These are phyloP conservation scores for Anguilla pacifica DNA, from an alignment of 2,797 vertebrate species.

Conservation along the genomic window DNA sequence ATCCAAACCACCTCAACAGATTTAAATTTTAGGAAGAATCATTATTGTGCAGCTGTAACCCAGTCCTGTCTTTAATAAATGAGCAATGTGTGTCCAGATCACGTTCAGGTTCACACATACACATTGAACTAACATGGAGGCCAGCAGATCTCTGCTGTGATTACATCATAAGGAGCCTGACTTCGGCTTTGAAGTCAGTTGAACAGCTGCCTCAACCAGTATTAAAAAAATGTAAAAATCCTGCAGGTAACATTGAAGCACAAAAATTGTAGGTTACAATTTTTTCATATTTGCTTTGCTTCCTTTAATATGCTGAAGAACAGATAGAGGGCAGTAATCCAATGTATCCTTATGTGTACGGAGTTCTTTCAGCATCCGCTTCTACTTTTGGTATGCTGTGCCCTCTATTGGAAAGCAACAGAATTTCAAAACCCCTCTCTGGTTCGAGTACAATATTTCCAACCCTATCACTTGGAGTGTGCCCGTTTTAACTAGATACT, in stretches of 20 bases:
- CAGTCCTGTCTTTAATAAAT: too few species aligned
- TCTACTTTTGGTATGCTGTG: conserved; percentile 12
- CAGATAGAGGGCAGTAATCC: not conserved
- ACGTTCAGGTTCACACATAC: not conserved
- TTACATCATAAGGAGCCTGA: not conserved
- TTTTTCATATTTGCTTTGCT: not conserved
- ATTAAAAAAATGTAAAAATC: not conserved
- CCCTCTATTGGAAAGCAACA: conserved; percentile 26
- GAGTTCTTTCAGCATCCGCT: not conserved
- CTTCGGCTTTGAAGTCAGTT: not conserved
- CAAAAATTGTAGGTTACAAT: not conserved
- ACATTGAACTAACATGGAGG: not conserved
- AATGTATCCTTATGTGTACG: not conserved
- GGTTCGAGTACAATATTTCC: not conserved
- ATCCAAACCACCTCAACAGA: not conserved
- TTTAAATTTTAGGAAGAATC: not conserved
- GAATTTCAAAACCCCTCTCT: not conserved
- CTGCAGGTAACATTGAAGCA: not conserved
- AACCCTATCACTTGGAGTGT: not conserved
- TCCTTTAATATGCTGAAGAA: not conserved
- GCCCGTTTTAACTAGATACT: not conserved
- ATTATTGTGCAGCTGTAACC: too few species aligned
- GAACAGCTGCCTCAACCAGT: not conserved
- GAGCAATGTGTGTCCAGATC: not conserved
- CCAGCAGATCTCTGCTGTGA: not conserved